Evolutionary conservation across 2,113 vertebrate genomes (phyloP).

Genomic region (Strix aluco): DNA sequence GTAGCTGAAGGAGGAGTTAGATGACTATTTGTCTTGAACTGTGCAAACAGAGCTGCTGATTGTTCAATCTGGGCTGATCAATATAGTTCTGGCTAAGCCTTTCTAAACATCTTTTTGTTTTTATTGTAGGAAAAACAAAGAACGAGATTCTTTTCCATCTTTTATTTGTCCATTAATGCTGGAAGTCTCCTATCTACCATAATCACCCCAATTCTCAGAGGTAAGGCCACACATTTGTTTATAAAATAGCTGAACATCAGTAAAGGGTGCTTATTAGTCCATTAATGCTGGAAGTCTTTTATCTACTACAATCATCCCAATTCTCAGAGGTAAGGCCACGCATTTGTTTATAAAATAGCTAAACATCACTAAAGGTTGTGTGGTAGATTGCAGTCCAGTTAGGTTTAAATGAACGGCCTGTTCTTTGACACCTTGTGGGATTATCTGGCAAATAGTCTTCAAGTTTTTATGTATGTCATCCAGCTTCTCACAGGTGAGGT

Average conservation of each 20-base stretch:
- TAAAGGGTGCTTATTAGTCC: slow-evolving; percentile 80
- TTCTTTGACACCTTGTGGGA: neutral
- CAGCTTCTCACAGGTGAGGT: neutral
- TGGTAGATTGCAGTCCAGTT: neutral
- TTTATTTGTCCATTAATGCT: slow-evolving; percentile 92
- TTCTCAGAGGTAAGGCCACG: slow-evolving; percentile 83
- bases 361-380: neutral
- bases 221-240: slow-evolving; percentile 62
- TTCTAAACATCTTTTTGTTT: slow-evolving; percentile 22
- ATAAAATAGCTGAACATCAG: neutral
- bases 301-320: slow-evolving; percentile 91
- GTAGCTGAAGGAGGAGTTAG: neutral
- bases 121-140: slow-evolving; percentile 84
- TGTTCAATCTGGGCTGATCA: neutral
- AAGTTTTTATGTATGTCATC: neutral
- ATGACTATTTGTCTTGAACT: neutral
- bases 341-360: neutral
- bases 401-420: neutral
- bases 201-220: slow-evolving; percentile 90
- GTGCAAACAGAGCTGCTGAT: neutral
- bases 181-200: slow-evolving; percentile 94
- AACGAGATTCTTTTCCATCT: slow-evolving; percentile 92
- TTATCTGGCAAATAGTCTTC: neutral
- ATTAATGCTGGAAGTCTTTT: slow-evolving; percentile 93
- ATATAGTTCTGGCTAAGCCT: neutral